Conservation (phyloP, 2,797 vertebrate genomes). For the Bradypus variegatus region DNA sequence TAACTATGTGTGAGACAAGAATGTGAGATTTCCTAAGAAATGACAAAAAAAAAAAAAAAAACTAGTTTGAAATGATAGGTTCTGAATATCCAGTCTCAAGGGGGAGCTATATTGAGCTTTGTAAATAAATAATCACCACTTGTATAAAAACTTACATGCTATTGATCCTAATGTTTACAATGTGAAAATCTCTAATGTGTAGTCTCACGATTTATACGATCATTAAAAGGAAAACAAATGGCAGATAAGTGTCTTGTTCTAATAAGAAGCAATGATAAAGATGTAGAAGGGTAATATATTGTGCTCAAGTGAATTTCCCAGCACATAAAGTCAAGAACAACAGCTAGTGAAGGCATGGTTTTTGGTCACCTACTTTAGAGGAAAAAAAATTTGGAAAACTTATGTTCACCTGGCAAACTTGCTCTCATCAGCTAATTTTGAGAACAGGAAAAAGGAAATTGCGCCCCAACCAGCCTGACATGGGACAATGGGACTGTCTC, state of each 20-base stretch:
- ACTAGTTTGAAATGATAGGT: neutral
- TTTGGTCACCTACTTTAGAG: conserved; percentile 35
- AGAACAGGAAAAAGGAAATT: conserved; percentile 80
- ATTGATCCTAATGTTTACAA: neutral
- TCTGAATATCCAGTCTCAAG: neutral
- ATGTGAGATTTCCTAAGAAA: neutral
- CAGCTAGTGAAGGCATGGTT: conserved; percentile 11
- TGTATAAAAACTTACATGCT: neutral
- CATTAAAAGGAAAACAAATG: neutral
- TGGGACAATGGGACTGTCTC: conserved; percentile 65
- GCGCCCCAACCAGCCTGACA: conserved; percentile 62
- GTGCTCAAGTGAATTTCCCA: neutral
- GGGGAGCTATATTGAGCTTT: neutral
- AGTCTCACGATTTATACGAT: neutral
- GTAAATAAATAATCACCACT: neutral
- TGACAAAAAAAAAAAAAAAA: no score
- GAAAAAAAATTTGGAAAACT: conserved; percentile 50
- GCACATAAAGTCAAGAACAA: neutral
- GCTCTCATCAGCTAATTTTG: conserved; percentile 70
- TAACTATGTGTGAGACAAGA: neutral
- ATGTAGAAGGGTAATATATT: neutral
- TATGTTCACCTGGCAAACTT: conserved; percentile 65
- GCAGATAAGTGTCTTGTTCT: neutral
- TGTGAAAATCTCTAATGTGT: neutral
- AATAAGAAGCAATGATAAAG: neutral